phyloP scores from a whole-genome alignment of 2,888 invertebrate genomes.

The Blomia tropicalis region DNA sequence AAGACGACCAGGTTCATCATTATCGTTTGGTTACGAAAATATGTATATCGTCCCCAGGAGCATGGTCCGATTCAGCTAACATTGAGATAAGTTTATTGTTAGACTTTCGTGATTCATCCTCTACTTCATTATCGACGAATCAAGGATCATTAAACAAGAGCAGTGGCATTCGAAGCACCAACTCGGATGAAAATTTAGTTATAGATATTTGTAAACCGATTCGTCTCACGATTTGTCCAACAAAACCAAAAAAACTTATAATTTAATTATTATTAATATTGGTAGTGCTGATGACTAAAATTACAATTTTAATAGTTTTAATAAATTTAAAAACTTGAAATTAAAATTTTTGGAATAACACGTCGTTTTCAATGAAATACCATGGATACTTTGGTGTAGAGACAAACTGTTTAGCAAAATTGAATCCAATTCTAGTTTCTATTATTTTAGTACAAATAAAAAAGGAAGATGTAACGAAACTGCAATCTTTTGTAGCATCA shows the following conservation, averaged over 20 bases:
- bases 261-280: no score
- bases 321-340: no score
- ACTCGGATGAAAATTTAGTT: slow-evolving; percentile 39
- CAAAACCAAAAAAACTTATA: slow-evolving; percentile 54
- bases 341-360: no score
- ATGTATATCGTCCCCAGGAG: slow-evolving; percentile 62
- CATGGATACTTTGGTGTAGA: no score
- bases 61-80: slow-evolving; percentile 67
- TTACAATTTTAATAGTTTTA: no score
- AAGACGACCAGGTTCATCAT: not conserved
- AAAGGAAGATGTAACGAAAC: no score
- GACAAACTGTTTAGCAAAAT: no score
- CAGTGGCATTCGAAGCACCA: slow-evolving; percentile 26
- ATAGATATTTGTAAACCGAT: slow-evolving; percentile 71
- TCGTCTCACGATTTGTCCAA: slow-evolving; percentile 68
- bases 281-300: no score
- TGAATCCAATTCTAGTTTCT: no score
- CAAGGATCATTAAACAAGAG: slow-evolving; percentile 24
- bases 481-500: no score
- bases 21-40: slow-evolving; percentile 64
- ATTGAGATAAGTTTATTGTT: slow-evolving; percentile 70
- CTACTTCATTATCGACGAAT: slow-evolving; percentile 18
- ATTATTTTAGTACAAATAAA: no score
- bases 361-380: no score
- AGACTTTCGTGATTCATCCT: slow-evolving; percentile 47